phyloP scores from a whole-genome alignment of 2,113 vertebrate genomes.

The Gadus macrocephalus region DNA sequence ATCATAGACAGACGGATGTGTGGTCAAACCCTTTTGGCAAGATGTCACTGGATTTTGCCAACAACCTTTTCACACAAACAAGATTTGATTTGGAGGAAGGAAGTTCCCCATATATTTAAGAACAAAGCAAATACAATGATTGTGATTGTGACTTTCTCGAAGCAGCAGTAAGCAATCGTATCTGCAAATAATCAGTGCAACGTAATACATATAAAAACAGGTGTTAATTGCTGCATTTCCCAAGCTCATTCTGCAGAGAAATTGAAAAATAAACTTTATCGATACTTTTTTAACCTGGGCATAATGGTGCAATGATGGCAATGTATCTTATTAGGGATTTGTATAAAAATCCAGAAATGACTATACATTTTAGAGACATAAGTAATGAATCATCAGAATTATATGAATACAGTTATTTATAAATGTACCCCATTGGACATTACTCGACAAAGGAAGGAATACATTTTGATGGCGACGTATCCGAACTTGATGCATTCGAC shows the following conservation, averaged over 20 bases:
- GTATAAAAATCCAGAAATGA: not conserved
- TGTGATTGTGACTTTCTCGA: not conserved
- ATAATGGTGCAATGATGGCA: not conserved
- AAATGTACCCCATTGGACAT: slow-evolving; percentile 12
- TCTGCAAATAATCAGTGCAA: not conserved
- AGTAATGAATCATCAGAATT: slow-evolving; percentile 12
- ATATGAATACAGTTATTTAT: slow-evolving; percentile 4
- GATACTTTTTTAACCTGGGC: not conserved
- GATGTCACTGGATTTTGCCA: slow-evolving; percentile 1
- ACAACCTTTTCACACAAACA: not conserved
- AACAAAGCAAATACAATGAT: not conserved
- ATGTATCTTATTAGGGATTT: not conserved
- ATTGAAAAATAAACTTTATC: slow-evolving; percentile 8
- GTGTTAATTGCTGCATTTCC: not conserved
- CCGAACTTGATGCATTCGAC: slow-evolving; percentile 13
- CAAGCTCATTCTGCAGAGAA: slow-evolving; percentile 12
- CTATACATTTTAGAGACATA: not conserved
- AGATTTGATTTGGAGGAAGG: not conserved
- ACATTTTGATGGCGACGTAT: slow-evolving; percentile 1
- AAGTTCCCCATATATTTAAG: not conserved
- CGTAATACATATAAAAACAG: not conserved
- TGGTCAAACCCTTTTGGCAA: not conserved
- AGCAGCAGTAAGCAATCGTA: not conserved
- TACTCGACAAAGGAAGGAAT: slow-evolving; percentile 12
- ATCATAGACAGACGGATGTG: slow-evolving; percentile 1